Base-by-base conservation (phyloP, 2,113 vertebrate species). In the Tragulus kanchil region DNA sequence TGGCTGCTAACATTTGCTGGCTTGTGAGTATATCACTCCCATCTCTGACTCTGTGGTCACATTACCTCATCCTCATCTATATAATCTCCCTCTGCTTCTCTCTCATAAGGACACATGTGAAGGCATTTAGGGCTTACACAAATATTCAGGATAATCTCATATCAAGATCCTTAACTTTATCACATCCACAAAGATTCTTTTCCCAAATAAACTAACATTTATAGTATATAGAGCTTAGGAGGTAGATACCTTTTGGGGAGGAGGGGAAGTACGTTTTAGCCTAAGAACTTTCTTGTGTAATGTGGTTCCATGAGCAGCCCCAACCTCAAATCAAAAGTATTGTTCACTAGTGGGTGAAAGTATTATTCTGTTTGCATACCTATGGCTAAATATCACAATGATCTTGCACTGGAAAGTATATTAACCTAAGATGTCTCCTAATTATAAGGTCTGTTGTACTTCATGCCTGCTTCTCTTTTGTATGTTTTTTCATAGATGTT, bases 381-480 rank as follows among this genome's bases (percentile, higher is more conserved):
- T 65, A 1, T 28, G 64, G 50, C 52, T 91, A 93, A 90, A 69
- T 75, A 2, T 21, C 83, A 96, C 13, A 73, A 10, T 86, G 52
- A 89, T 58, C 15, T 71, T 73, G 5, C 26, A 11, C 73, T 45
- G 50, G 12, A 92, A 96, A 95, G 19, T 73, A 71, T 42, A 48
- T 89, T 69, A 83, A 94, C 48, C 28, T 86, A 83, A 89, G n/a
- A 62, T 28, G 13, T 75, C 82, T 95, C 62, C 52, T 52, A 87
- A 23, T 69, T 90, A 52, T 59, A 81, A n/a, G 45, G 9, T 25
- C 54, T 50, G 19, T 83, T 12, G 56, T 87, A 7, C 90, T 91
- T 86, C 13, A 91, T 61, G 50, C 14, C 56, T 92, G 42, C 69
- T 88, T 94, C 42, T 58, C 56, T 54, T 90, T 75, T 21, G 0